Percentiles rank a stretch among this genome's conserved stretches.
These are phyloP conservation scores for Virgularia gustaviana DNA, from an alignment of 92 coral and sea anemone genomes.

Conservation along the genomic window DNA sequence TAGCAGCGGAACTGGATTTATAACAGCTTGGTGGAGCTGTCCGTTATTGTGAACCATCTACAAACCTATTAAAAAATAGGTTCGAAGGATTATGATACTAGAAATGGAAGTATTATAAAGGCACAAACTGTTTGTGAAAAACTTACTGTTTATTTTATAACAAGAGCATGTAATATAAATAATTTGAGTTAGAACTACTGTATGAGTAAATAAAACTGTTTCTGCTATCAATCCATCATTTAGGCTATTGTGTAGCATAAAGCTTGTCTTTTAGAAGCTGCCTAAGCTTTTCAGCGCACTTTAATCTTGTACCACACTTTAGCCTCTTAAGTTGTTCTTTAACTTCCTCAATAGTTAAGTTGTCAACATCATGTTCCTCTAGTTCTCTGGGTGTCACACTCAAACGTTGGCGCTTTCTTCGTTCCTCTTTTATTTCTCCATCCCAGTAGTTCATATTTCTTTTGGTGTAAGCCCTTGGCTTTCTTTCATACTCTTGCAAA, in stretches of 20 bases:
- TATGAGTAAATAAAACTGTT: too few species aligned
- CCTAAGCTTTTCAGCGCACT: neutral
- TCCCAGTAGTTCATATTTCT: neutral
- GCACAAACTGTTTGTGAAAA: too few species aligned
- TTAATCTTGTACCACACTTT: neutral
- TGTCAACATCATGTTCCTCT: neutral
- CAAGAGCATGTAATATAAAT: too few species aligned
- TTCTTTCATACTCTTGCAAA: neutral
- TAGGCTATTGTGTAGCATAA: neutral
- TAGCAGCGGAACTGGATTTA: too few species aligned
- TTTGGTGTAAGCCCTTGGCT: neutral
- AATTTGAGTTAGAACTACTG: too few species aligned
- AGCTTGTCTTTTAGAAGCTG: neutral
- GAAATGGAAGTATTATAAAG: too few species aligned
- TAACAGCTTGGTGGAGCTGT: too few species aligned
- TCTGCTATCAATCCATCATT: neutral
- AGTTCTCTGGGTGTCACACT: neutral
- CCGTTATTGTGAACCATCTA: too few species aligned
- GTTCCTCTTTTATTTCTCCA: neutral
- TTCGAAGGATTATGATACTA: too few species aligned
- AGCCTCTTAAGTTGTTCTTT: neutral
- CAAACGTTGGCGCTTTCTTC: conserved; percentile 12
- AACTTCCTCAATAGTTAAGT: neutral
- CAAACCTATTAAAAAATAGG: too few species aligned
- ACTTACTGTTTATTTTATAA: too few species aligned